Base-by-base conservation (phyloP, 2,797 vertebrate species). In the Sebastes goodei region DNA sequence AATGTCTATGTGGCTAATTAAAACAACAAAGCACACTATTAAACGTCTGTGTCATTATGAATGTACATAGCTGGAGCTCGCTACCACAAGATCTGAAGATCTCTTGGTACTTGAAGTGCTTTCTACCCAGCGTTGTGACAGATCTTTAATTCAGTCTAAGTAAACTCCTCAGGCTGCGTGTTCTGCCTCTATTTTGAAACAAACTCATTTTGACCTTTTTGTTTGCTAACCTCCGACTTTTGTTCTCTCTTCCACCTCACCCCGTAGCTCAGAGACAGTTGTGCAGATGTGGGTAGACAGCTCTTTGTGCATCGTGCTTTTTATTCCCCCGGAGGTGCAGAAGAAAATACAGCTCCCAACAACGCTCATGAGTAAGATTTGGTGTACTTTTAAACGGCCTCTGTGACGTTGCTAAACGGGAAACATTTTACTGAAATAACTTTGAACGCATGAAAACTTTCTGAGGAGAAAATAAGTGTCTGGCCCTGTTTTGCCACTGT, bases 141-240 rank as follows among this genome's bases (percentile, higher is more conserved):
- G 20, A 49, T 80, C 80, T 82, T 82, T 84, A 69, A 85, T 81
- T 78, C 46, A 76, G 66, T 84, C 66, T 57, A 76, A 65, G 67
- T 69, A 56, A 83, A 84, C 72, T 74, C 74, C 76, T 76, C 59
- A 17, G 68, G 27, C 71, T 74, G 52, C 17, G 2, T 55, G 57
- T 32, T 57, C 59, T 74, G 49, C 67, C 27, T 74, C 20, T 52
- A 10, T 59, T 87, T 77, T 86, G 57, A 87, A 80, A 87, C 78
- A 74, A 88, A 92, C 63, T 78, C 64, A 72, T 84, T 78, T 74
- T 85, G 88, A 89, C 84, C 87, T 90, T 87, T 89, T 75, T 81
- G 30, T 87, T 85, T 68, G 76, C 71, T 80, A 81, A 86, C 81
- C 82, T 86, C 82, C 7, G 57, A 81, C 79, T 80, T 82, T 80